Evolutionary conservation across 2,888 invertebrate species (phyloP), one percentile per base, ranked within the genome.

Genomic region (Thymelicus lineola): DNA sequence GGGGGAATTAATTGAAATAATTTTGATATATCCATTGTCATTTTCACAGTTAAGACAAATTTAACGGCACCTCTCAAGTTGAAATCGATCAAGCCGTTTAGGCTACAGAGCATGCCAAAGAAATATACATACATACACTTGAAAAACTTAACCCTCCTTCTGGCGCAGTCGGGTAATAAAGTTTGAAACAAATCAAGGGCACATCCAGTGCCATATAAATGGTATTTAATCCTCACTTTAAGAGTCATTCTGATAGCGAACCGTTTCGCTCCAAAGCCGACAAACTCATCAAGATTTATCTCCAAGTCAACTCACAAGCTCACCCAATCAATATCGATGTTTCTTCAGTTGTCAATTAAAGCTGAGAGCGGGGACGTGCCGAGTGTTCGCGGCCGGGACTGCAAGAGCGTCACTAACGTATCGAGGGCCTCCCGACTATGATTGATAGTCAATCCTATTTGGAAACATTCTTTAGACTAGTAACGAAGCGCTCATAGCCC

Each of bases 311-410:
- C 15, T 53, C 53, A 36, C 48, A 53, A 53, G 60, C 38, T 60
- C 60, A 15, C 50, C 50, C 55, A n/a, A 64, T 36, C 50, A 36
- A 36, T 38, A 53, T 55, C 28, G 38, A 15, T 53, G 50, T 38
- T 45, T 65, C 66, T 67, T 67, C 60, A 53, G 66, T 38, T 53
- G 66, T 67, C 66, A 67, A 67, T 67, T 67, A 67, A 53, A 36
- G 17, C 42, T 28, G 60, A 67, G 66, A 20, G 50, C 53, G 7
- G 60, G 42, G 42, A 15, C 66, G 66, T 67, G 66, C 60, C 60
- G 60, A 67, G 66, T 10, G 28, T 53, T 15, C 6, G 45, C 65
- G 38, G 28, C 1, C 28, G 55, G 55, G 9, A 50, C 48, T 6
- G n/a, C 46, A 15, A 15, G 48, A 42, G 42, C 42, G 42, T 7